These are phyloP conservation scores for Lasioglossum oenotherae DNA, from an alignment of 2,888 invertebrate genomes.

Conservation along the genomic window DNA sequence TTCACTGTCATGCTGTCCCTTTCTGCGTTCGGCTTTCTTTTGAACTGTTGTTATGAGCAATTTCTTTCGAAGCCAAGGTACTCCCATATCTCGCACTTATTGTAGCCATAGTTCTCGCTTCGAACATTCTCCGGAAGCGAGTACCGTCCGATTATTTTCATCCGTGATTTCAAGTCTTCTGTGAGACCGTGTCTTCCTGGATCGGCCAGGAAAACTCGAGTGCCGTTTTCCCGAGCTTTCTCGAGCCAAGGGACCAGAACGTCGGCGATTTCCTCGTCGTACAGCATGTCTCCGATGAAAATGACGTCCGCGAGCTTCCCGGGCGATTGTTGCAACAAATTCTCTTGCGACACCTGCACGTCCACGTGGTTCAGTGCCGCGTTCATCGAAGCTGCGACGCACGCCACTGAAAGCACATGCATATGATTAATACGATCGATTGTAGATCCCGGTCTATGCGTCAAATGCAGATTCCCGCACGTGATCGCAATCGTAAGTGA, in stretches of 20 bases:
- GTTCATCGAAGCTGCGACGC: conserved; percentile 85
- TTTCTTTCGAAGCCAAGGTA: conserved; percentile 19
- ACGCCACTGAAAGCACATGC: conserved; percentile 84
- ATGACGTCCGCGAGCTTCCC: conserved; percentile 85
- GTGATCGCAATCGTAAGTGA: neutral
- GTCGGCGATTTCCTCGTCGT: conserved; percentile 87
- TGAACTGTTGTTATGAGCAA: neutral
- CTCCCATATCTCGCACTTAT: conserved; percentile 42
- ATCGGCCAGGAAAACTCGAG: conserved; percentile 86
- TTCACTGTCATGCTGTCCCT: too few species aligned
- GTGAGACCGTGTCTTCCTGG: conserved; percentile 87
- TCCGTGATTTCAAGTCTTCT: conserved; percentile 78
- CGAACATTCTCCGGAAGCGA: conserved; percentile 44
- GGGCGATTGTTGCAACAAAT: conserved; percentile 82
- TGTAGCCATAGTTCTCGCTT: conserved; percentile 54
- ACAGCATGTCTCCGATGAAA: conserved; percentile 90
- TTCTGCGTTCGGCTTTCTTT: too few species aligned
- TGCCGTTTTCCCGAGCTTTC: conserved; percentile 58
- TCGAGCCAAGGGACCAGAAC: conserved; percentile 86
- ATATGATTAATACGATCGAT: neutral
- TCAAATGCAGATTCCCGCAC: neutral
- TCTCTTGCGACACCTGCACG: conserved; percentile 82
- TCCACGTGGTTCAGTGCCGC: conserved; percentile 85
- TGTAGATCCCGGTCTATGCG: neutral
- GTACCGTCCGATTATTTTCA: conserved; percentile 79